Evolutionary conservation across 2,797 vertebrate species (phyloP).

Genomic region (Pygocentrus nattereri): DNA sequence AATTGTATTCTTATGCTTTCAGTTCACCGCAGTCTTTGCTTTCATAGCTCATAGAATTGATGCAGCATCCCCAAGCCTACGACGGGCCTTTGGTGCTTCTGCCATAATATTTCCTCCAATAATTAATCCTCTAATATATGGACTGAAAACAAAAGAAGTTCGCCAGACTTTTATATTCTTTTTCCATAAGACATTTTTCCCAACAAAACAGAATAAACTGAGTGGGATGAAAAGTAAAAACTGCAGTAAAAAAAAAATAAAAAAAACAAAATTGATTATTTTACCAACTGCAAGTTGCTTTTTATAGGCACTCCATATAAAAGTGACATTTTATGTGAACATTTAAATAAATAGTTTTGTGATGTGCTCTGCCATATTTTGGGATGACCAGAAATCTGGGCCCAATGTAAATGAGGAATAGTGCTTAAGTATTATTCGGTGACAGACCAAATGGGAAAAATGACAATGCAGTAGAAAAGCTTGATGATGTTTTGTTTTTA

Average conservation of each 20-base stretch:
- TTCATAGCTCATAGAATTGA: slow-evolving; percentile 9
- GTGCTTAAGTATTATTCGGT: no score
- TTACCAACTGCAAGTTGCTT: neutral
- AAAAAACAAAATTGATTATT: no score
- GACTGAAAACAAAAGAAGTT: slow-evolving; percentile 24
- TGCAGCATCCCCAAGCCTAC: neutral
- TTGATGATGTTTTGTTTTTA: no score
- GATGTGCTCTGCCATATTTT: no score
- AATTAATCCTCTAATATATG: slow-evolving; percentile 31
- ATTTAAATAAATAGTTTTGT: no score
- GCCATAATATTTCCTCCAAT: slow-evolving; percentile 20
- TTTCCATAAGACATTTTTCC: slow-evolving; percentile 11
- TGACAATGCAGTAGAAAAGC: no score
- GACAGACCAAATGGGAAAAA: no score
- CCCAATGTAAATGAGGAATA: no score
- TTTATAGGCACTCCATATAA: no score
- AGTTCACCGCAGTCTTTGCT: slow-evolving; percentile 51
- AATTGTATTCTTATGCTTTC: neutral
- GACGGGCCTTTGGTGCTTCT: slow-evolving; percentile 49
- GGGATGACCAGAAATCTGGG: no score
- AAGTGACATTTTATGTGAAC: no score
- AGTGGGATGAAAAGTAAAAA: slow-evolving; percentile 18
- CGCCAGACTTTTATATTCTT: slow-evolving; percentile 30
- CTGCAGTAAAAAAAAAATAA: neutral
- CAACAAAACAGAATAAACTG: neutral